Base-by-base conservation (phyloP, 1,140 invertebrate species). In the Apis dorsata region DNA sequence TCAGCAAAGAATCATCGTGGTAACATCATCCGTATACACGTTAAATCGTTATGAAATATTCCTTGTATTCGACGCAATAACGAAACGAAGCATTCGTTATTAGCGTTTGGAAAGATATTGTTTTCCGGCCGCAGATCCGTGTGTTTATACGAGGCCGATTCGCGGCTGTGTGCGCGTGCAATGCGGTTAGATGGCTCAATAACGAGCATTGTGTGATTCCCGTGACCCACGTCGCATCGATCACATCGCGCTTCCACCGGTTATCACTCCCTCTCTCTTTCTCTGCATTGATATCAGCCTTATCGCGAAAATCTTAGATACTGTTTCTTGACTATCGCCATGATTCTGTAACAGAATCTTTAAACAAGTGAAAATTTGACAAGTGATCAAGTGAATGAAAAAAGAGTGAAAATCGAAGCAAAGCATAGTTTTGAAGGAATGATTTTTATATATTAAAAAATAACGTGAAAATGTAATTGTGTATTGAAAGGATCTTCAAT, bases 121-220 rank as follows among this genome's bases (percentile, higher is more conserved):
- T 86, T 86, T 85, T 69, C 63, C 66, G 63, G 79, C 66, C 78
- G 49, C 77, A 62, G 57, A 63, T 75, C 63, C 19, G 19, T 71
- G 85, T 75, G 71, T 70, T 66, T 75, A 57, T 57, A 68, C 34
- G 24, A 51, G 34, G 65, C 21, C 28, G 21, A 28, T 51, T 34
- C 62, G 24, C 63, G 19, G n/a, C 0, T n/a, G 8, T 73, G 75
- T 74, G 79, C 69, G 74, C 59, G 75, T 55, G 68, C 62, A 81
- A 69, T 65, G 74, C 24, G 75, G 83, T 88, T 87, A 88, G 85
- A 88, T 87, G 75, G 76, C 86, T 88, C 86, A 85, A 85, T 88
- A 88, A 87, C 86, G 86, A 82, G 79, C 68, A 74, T 87, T 82
- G 83, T 85, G 78, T 55, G 85, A 78, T 88, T 76, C 83, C 75